A percentile compares a stretch with the other conserved stretches of the same genome.
These are phyloP conservation scores for Carassius gibelio DNA, from an alignment of 2,113 vertebrate species.

Conservation along the genomic window DNA sequence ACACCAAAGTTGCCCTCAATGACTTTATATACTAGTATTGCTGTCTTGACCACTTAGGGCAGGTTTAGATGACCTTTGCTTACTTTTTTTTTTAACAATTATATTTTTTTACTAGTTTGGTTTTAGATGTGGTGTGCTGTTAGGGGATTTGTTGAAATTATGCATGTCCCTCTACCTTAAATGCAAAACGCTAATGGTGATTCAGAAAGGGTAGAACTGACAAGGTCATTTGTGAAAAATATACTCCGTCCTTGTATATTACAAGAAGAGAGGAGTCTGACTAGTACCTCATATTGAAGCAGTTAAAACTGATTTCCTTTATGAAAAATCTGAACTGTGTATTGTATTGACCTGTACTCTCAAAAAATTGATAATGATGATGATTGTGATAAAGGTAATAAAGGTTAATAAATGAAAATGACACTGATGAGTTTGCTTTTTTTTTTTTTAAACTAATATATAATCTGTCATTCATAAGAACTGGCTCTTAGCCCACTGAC, in stretches of 20 bases:
- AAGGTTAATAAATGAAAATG: not conserved
- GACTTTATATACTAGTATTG: constrained; percentile 15
- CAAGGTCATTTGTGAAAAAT: constrained; percentile 28
- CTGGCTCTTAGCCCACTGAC: not conserved
- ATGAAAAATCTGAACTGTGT: constrained; percentile 6
- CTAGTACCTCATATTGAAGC: constrained; percentile 60
- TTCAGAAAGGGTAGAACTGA: constrained; percentile 8
- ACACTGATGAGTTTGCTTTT: not conserved
- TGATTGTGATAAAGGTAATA: not conserved
- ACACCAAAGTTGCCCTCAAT: constrained; percentile 40
- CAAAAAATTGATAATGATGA: constrained; percentile 6
- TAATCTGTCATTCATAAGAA: too few relatives aligned
- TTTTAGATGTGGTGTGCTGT: not conserved
- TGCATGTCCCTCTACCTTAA: constrained; percentile 8
- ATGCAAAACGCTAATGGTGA: constrained; percentile 26
- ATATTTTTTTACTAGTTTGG: not conserved
- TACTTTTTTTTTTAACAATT: not conserved
- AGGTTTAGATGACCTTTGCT: not conserved
- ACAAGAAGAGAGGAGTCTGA: constrained; percentile 48
- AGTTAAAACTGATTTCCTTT: constrained; percentile 28
- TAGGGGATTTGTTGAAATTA: constrained; percentile 13
- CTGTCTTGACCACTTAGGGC: not conserved
- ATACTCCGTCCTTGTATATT: constrained; percentile 57
- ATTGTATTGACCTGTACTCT: constrained; percentile 17
- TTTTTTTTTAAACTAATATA: not conserved